Percentiles rank a stretch among this genome's conserved stretches.
Conservation (phyloP, 2,797 vertebrate species). For the Siniperca obscura region DNA sequence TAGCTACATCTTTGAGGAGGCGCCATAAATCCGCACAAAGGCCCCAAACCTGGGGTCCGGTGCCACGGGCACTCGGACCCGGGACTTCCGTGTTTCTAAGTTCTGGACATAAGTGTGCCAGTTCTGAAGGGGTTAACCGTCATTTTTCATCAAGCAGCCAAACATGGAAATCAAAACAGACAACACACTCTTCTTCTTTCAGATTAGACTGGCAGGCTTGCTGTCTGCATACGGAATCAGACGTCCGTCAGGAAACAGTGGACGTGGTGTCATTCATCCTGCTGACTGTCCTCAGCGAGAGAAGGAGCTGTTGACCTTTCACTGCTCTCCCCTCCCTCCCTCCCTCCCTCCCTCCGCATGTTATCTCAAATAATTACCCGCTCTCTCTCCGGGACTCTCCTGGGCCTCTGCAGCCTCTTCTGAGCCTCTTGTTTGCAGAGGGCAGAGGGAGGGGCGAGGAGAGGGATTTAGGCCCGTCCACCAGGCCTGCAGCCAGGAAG, state of each 20-base stretch:
- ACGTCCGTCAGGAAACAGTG: conserved; percentile 79
- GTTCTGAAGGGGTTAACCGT: conserved; percentile 35
- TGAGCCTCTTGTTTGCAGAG: conserved; percentile 89
- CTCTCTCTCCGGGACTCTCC: conserved; percentile 85
- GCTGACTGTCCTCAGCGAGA: conserved; percentile 84
- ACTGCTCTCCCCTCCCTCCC: conserved; percentile 50
- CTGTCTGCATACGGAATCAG: conserved; percentile 85
- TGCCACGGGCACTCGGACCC: too few relatives aligned
- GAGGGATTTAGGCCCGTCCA: conserved; percentile 88
- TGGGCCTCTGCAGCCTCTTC: conserved; percentile 87
- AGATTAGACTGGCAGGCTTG: conserved; percentile 79
- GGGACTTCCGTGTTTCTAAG: not conserved
- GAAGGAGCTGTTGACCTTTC: conserved; percentile 91
- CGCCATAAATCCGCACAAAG: too few relatives aligned
- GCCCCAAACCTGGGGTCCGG: too few relatives aligned
- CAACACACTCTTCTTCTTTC: conserved; percentile 71
- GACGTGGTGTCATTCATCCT: conserved; percentile 87
- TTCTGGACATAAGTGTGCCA: too few relatives aligned
- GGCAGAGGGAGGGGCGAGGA: not conserved
- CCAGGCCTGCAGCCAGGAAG: conserved; percentile 84
- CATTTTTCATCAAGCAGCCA: conserved; percentile 73
- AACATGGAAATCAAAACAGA: conserved; percentile 4
- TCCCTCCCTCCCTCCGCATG: conserved; percentile 81
- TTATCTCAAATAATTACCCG: conserved; percentile 95
- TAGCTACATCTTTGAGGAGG: too few relatives aligned